These are phyloP conservation scores for Nephila pilipes DNA, from an alignment of 1,140 invertebrate species.

Conservation along the genomic window DNA sequence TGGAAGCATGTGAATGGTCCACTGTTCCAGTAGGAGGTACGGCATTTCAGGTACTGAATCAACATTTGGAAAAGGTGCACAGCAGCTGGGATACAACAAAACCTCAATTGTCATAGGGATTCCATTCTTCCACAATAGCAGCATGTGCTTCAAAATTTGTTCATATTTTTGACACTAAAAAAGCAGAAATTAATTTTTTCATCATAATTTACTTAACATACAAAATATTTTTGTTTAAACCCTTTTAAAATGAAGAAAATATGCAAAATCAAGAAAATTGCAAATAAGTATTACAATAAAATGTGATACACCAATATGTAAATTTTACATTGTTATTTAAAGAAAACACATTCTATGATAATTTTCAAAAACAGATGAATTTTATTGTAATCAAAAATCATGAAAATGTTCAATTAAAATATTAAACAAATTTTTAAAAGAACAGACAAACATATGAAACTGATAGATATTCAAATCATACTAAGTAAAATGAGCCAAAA, in stretches of 20 bases:
- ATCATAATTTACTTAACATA: background rate
- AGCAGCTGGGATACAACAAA: slow-evolving; percentile 86
- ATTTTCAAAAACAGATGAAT: no score
- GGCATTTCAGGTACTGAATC: slow-evolving; percentile 82
- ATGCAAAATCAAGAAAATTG: no score
- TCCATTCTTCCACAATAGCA: slow-evolving; percentile 84
- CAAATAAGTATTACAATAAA: background rate
- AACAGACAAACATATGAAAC: no score
- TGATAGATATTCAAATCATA: no score
- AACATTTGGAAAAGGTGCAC: slow-evolving; percentile 80
- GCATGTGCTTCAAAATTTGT: slow-evolving; percentile 83
- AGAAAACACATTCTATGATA: no score
- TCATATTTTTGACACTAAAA: slow-evolving; percentile 83
- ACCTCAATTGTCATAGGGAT: slow-evolving; percentile 89
- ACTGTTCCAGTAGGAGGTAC: slow-evolving; percentile 87
- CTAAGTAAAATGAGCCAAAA: no score
- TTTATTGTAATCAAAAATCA: no score
- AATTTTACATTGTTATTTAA: no score
- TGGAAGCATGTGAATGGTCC: slow-evolving; percentile 86
- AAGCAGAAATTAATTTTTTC: background rate
- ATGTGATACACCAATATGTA: background rate
- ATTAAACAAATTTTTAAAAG: no score
- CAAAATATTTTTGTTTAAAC: background rate
- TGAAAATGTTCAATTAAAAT: no score
- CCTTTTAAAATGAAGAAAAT: background rate